Evolutionary conservation across 2,113 vertebrate species (phyloP).

Genomic region (Thalassarche chlororhynchos): DNA sequence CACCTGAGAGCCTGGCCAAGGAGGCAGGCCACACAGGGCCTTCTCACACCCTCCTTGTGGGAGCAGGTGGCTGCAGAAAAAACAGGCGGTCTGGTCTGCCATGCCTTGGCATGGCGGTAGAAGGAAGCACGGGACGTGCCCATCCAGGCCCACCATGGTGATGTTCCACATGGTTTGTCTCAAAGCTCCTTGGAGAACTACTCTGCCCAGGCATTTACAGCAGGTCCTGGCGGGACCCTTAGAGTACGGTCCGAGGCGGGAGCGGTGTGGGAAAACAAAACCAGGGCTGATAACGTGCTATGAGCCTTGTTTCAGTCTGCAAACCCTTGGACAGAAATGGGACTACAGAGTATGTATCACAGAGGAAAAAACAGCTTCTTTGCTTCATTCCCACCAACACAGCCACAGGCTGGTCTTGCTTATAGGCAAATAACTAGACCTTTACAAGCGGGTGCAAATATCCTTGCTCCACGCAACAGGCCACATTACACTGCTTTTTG

Average conservation of each 20-base stretch:
- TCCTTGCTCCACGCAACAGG: background rate
- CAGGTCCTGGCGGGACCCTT: background rate
- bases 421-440: background rate
- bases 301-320: background rate
- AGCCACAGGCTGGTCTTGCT: background rate
- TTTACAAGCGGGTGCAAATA: background rate
- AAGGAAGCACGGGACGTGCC: background rate
- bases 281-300: background rate
- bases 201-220: background rate
- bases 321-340: background rate
- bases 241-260: fast-evolving
- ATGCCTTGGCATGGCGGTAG: background rate
- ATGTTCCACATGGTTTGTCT: background rate
- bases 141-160: background rate
- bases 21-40: background rate
- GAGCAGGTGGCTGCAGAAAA: background rate
- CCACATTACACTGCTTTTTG: background rate
- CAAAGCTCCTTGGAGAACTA: background rate
- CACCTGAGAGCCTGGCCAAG: background rate
- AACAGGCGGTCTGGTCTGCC: background rate
- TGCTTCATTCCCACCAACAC: background rate
- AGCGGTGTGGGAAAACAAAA: background rate
- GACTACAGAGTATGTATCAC: fast-evolving
- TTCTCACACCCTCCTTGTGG: background rate
- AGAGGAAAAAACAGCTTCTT: background rate